Evolutionary conservation across 2,113 vertebrate genomes (phyloP).

Genomic region (Ceyx margarethae): DNA sequence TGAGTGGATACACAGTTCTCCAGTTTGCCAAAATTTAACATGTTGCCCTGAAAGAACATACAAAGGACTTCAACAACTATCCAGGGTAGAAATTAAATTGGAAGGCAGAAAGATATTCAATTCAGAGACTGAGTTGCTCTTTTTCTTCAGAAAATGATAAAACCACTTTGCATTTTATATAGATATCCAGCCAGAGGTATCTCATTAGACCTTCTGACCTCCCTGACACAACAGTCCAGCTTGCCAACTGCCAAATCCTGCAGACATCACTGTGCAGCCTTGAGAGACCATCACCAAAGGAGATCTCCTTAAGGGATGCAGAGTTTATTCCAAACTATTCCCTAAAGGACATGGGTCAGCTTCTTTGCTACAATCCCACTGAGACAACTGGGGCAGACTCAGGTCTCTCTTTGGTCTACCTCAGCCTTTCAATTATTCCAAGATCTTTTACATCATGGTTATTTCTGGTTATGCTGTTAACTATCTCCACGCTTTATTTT

Average conservation of each 20-base stretch:
- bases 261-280: neutral
- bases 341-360: neutral
- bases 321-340: neutral
- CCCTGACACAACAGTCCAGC: neutral
- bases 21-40: neutral
- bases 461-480: neutral
- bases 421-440: neutral
- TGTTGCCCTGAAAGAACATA: neutral
- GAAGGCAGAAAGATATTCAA: neutral
- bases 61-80: neutral
- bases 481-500: neutral
- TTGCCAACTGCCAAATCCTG: neutral
- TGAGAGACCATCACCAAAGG: neutral
- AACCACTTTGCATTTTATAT: neutral
- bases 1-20: neutral
- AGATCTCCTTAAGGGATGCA: neutral
- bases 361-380: neutral
- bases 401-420: slow-evolving; percentile 30
- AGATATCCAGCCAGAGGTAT: neutral
- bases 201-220: neutral
- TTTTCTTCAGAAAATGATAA: neutral
- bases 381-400: neutral
- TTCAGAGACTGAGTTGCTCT: neutral
- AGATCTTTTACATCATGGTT: neutral
- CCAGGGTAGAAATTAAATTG: neutral